Conservation (phyloP, 2,113 vertebrate species). For the Notechis scutatus region DNA sequence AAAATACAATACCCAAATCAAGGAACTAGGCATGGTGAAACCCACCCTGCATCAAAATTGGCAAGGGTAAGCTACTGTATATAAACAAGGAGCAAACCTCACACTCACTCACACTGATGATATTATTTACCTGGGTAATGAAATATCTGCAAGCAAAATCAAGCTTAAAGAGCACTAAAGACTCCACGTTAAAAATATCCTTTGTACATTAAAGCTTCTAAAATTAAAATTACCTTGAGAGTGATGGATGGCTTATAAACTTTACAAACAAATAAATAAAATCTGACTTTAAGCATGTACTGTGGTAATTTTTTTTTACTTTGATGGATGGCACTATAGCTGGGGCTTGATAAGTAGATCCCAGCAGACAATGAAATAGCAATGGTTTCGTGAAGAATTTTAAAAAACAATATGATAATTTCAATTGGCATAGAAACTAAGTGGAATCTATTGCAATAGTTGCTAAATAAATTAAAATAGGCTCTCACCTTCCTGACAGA, state of each 20-base stretch:
- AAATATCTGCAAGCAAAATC: background rate
- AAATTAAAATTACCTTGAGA: background rate
- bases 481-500: background rate
- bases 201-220: background rate
- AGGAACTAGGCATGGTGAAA: background rate
- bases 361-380: background rate
- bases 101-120: background rate
- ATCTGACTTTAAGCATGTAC: no score
- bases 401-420: background rate
- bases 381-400: background rate
- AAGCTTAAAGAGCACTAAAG: background rate
- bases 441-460: background rate
- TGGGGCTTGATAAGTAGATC: background rate
- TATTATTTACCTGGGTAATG: background rate
- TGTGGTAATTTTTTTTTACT: background rate
- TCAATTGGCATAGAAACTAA: background rate
- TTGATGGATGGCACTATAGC: background rate
- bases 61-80: background rate
- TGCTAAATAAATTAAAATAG: background rate
- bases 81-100: background rate
- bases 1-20: background rate
- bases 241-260: background rate
- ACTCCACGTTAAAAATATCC: background rate
- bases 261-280: background rate
- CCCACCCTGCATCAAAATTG: background rate